A percentile compares a stretch with the other conserved stretches of the same genome.
phyloP scores from a whole-genome alignment of 2,797 vertebrate genomes.

The Percopsis omiscomaycus region DNA sequence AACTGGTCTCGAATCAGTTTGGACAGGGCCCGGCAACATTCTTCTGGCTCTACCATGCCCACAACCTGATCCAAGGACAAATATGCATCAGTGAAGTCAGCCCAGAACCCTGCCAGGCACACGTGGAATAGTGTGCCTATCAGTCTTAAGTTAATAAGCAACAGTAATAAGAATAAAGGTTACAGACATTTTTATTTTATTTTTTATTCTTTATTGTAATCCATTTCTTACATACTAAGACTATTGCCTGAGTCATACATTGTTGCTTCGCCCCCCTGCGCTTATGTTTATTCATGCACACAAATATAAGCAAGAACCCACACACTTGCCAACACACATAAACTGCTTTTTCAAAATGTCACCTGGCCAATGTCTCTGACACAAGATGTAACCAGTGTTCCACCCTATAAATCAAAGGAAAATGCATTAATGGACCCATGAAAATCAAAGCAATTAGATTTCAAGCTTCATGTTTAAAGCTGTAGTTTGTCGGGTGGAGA shows the following conservation, averaged over 20 bases:
- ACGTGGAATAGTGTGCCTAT: too few species aligned
- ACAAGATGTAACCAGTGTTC: slow-evolving; percentile 54
- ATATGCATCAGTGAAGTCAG: slow-evolving; percentile 8
- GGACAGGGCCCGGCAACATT: slow-evolving; percentile 81
- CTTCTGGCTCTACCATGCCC: slow-evolving; percentile 70
- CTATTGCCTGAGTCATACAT: too few species aligned
- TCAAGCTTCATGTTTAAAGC: background rate
- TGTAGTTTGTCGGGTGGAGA: background rate
- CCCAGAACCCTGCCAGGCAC: background rate
- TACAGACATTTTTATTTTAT: too few species aligned
- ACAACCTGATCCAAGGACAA: slow-evolving; percentile 55
- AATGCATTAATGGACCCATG: background rate
- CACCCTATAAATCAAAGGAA: slow-evolving; percentile 48
- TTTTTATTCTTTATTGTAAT: too few species aligned
- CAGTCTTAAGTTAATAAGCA: too few species aligned
- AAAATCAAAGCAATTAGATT: background rate
- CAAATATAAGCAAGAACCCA: background rate
- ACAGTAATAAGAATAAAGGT: too few species aligned
- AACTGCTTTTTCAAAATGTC: slow-evolving; percentile 1
- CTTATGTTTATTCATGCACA: background rate
- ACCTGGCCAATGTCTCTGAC: slow-evolving; percentile 76
- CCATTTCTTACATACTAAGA: too few species aligned
- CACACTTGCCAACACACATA: background rate
- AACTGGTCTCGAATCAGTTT: slow-evolving; percentile 86
- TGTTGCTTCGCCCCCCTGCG: too few species aligned